These are phyloP conservation scores for Cariama cristata DNA, from an alignment of 2,113 vertebrate genomes.

Conservation along the genomic window DNA sequence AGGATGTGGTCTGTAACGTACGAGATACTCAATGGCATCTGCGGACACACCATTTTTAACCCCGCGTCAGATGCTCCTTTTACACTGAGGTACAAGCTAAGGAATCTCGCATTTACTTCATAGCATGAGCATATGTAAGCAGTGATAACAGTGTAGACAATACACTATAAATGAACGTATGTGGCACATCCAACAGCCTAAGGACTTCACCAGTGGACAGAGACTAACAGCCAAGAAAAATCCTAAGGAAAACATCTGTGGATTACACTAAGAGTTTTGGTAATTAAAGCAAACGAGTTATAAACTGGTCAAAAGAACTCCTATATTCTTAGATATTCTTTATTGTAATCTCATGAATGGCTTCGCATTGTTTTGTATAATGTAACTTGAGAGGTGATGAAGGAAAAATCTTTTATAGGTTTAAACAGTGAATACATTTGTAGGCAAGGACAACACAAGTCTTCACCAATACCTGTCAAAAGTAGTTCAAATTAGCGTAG, in stretches of 20 bases:
- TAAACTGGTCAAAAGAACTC: not conserved
- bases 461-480: not conserved
- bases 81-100: not conserved
- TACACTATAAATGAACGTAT: not conserved
- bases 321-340: not conserved
- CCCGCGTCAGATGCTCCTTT: not conserved
- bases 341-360: not conserved
- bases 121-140: not conserved
- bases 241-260: not conserved
- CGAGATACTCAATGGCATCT: not conserved
- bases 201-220: not conserved
- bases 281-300: not conserved
- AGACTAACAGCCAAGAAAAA: not conserved
- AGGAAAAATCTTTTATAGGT: not conserved
- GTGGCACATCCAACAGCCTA: not conserved
- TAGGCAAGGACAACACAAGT: not conserved
- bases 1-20: not conserved
- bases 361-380: not conserved
- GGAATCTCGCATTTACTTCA: not conserved
- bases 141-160: not conserved
- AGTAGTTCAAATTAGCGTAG: not conserved
- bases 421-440: not conserved
- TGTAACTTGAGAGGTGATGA: not conserved
- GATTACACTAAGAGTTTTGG: not conserved
- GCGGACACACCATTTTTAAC: not conserved